Base-by-base conservation (phyloP, 2,113 vertebrate species). In the Leptosomus discolor region DNA sequence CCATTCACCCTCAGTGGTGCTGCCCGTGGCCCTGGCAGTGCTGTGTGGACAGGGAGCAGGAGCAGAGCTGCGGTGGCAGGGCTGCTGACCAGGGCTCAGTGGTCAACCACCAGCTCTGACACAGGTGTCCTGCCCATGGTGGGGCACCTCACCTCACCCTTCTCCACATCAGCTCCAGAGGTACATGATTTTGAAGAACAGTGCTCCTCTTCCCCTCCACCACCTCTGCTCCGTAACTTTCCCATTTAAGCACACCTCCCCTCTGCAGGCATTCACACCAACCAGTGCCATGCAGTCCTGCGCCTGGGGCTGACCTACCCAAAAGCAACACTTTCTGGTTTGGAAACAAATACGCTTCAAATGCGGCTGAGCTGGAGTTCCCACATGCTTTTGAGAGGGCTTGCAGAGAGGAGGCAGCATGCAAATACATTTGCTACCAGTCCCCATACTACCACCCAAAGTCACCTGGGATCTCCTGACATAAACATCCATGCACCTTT, bases 201-300 rank as follows among this genome's bases (percentile, higher is more conserved):
- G 22, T 8, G 15, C 24, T 81, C 17, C 17, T 16, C 32, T 68
- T 75, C 30, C 32, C 23, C 11, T 51, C 64, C 50, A 27, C 23
- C 8, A 8, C 2, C 12, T 63, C 29, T 74, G 1, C 37, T 43
- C 54, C 10, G 1, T 29, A 63, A 48, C 19, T 34, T 65, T 51
- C 9, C 10, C 1, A 0, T 73, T 76, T 43, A 77, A 48, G 29
- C 30, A 36, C 12, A 24, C 24, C 39, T 63, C 64, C 22, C 10
- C 8, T 80, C 39, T 0, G 0, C 43, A 60, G 61, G 6, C 15
- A 12, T 74, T 81, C 27, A 6, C 46, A 54, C 9, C 30, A 32
- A 15, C 6, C 7, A 0, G 48, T 19, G 22, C 60, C 27, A 8
- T 0, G 0, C 0, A 22, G 34, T 20, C 64, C 69, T 17, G 7